These are phyloP conservation scores for Falco punctatus DNA, from an alignment of 2,113 vertebrate species.

Conservation along the genomic window DNA sequence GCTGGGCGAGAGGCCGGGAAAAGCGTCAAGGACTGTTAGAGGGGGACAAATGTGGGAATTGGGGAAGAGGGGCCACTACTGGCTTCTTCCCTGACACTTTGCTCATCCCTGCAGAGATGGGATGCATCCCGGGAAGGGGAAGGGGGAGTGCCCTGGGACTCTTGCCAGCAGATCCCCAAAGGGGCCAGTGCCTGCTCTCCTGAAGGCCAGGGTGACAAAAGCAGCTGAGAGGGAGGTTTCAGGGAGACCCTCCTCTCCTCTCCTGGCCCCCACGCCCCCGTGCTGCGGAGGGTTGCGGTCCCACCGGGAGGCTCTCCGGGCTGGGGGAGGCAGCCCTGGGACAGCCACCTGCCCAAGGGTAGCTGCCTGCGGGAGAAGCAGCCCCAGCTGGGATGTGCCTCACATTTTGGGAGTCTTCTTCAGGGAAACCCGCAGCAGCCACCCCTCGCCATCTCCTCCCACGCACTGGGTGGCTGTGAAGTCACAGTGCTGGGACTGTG, in stretches of 20 bases:
- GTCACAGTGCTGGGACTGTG: not conserved
- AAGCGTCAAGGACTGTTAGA: not conserved
- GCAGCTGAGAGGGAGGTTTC: not conserved
- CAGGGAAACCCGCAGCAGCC: not conserved
- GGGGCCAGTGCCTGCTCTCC: not conserved
- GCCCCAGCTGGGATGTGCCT: rapidly evolving
- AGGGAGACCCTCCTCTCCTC: not conserved
- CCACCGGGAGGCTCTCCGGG: no score
- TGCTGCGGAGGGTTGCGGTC: not conserved
- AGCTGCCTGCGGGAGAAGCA: not conserved
- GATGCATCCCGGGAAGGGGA: not conserved
- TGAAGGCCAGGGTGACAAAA: rapidly evolving
- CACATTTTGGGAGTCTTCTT: not conserved
- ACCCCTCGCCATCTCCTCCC: not conserved
- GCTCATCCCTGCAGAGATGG: not conserved
- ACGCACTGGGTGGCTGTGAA: not conserved
- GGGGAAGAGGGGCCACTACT: not conserved
- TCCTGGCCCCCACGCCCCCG: not conserved
- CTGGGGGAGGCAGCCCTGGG: not conserved
- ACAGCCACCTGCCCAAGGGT: not conserved
- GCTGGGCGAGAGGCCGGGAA: not conserved
- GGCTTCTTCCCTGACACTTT: not conserved
- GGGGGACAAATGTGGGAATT: not conserved
- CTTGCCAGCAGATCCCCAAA: not conserved
- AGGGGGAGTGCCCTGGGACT: not conserved